phyloP scores from a whole-genome alignment of 2,797 vertebrate genomes.

The Eidolon dupreanum region DNA sequence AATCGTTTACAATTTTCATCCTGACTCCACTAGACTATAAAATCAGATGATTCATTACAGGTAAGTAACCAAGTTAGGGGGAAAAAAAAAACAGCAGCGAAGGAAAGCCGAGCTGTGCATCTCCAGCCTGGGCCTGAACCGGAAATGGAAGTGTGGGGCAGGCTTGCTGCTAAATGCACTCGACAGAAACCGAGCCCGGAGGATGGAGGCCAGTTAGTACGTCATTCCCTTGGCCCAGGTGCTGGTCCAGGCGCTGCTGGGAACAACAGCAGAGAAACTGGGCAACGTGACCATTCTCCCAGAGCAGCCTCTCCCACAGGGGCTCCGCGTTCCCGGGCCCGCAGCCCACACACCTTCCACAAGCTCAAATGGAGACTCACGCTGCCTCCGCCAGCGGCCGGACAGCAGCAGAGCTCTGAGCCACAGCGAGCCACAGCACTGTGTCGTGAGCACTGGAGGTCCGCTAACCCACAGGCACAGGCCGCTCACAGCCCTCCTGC shows the following conservation, averaged over 20 bases:
- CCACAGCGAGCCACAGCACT: neutral
- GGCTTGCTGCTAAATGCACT: neutral
- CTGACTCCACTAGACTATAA: conserved; percentile 62
- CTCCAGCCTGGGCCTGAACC: neutral
- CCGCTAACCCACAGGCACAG: neutral
- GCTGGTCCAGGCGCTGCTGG: neutral
- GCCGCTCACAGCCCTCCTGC: accelerated
- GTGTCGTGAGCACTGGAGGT: neutral
- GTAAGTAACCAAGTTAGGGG: conserved; percentile 31
- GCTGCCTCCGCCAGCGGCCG: neutral
- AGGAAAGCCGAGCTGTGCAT: neutral
- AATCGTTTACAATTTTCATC: conserved; percentile 14
- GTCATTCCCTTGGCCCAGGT: neutral
- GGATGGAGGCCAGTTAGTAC: neutral
- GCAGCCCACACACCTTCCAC: neutral
- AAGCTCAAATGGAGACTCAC: too few relatives aligned
- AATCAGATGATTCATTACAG: conserved; percentile 18
- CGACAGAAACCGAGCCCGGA: accelerated
- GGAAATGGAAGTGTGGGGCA: neutral
- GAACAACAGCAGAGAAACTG: neutral
- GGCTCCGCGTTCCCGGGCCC: too few relatives aligned
- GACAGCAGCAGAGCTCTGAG: neutral
- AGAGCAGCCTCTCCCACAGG: neutral
- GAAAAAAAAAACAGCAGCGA: neutral
- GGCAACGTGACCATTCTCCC: neutral